Conservation (phyloP, 1,140 invertebrate species). For the Coboldia fuscipes region DNA sequence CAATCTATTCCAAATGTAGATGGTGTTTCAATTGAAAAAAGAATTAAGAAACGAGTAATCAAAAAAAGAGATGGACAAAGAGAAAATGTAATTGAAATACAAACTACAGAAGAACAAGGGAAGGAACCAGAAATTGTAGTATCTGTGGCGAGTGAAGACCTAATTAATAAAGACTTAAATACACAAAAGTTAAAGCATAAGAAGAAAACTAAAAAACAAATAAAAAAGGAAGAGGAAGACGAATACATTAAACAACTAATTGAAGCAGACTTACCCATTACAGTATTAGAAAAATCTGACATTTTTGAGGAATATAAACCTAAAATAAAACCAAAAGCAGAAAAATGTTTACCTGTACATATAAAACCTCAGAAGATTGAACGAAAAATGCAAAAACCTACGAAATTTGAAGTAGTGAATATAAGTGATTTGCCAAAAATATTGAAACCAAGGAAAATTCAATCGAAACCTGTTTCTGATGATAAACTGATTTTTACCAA, state of each 20-base stretch:
- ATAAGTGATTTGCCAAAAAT: conserved; percentile 12
- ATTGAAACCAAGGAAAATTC: conserved; percentile 8
- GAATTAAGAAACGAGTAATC: conserved; percentile 8
- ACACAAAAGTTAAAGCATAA: conserved; percentile 6
- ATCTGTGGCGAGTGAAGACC: conserved; percentile 8
- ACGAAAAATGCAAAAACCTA: conserved; percentile 16
- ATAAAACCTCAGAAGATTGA: conserved; percentile 16
- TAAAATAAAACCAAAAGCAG: neutral
- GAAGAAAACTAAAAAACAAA: conserved; percentile 12
- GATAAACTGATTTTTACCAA: conserved; percentile 11
- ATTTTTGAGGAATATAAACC: conserved; percentile 8
- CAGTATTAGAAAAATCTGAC: conserved; percentile 15
- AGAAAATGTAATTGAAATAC: conserved; percentile 18
- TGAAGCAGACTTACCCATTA: conserved; percentile 20
- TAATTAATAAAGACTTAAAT: conserved; percentile 6
- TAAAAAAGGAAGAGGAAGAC: conserved; percentile 17
- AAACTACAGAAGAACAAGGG: conserved; percentile 11
- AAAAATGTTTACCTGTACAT: conserved; percentile 15
- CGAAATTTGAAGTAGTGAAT: conserved; percentile 15
- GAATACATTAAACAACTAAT: conserved; percentile 19
- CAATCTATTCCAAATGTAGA: conserved; percentile 1
- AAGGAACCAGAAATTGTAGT: conserved; percentile 10
- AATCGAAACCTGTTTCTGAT: conserved; percentile 3
- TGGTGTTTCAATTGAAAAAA: conserved; percentile 6
- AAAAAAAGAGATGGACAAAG: conserved; percentile 11